Evolutionary conservation across 2,888 invertebrate species (phyloP).

Genomic region (Ypsolopha sequella): DNA sequence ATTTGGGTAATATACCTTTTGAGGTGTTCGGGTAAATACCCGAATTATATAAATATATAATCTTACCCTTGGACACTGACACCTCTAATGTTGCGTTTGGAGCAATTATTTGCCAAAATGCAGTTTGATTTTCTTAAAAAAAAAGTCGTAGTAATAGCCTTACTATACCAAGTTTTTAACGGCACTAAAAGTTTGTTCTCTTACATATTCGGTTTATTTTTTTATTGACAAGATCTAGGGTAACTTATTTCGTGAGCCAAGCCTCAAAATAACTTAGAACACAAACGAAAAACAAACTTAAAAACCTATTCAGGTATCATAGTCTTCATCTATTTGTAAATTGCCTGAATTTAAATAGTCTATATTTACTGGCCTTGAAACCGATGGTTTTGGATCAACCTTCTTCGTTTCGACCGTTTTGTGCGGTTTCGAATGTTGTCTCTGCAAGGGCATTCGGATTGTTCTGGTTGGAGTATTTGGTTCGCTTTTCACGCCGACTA

Average conservation of each 20-base stretch:
- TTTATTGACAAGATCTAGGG: too few relatives aligned
- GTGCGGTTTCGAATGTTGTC: conserved; percentile 39
- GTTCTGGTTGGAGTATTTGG: conserved; percentile 16
- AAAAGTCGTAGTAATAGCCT: too few relatives aligned
- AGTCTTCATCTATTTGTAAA: conserved; percentile 64
- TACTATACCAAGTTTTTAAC: too few relatives aligned
- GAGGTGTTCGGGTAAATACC: too few relatives aligned
- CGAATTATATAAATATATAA: too few relatives aligned
- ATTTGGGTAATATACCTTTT: too few relatives aligned
- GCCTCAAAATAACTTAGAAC: conserved; percentile 10
- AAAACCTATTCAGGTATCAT: conserved; percentile 58
- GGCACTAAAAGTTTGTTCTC: too few relatives aligned
- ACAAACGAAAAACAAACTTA: conserved; percentile 31
- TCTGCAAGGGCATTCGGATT: conserved; percentile 19
- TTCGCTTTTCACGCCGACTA: conserved; percentile 18
- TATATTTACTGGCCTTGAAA: conserved; percentile 31
- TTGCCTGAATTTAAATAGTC: conserved; percentile 53
- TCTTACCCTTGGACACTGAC: too few relatives aligned
- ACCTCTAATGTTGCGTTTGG: too few relatives aligned
- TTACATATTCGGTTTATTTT: too few relatives aligned
- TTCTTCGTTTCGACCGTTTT: conserved; percentile 33
- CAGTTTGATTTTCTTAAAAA: too few relatives aligned
- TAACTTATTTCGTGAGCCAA: neutral
- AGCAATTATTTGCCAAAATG: too few relatives aligned
- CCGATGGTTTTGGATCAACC: conserved; percentile 24